A percentile compares a stretch with the other conserved stretches of the same genome.
Evolutionary conservation across 37 sponge, comb jelly and placozoan genomes (phyloP).

Genomic region (Halisarca cf. caerulea): DNA sequence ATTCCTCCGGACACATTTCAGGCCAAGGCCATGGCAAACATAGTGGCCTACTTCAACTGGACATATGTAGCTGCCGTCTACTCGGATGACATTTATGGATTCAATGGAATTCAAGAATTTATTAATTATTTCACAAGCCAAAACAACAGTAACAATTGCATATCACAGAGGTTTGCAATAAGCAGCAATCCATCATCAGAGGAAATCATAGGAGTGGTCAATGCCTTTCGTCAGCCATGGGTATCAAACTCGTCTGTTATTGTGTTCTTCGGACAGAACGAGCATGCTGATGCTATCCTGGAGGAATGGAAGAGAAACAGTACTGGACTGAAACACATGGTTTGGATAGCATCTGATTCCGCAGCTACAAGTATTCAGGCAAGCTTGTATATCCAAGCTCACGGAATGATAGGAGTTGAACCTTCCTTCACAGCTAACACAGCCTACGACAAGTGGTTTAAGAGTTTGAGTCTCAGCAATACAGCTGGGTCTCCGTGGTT

Average conservation of each 20-base stretch:
- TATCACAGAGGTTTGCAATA: background rate
- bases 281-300: background rate
- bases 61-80: background rate
- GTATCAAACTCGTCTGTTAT: background rate
- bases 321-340: background rate
- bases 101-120: constrained; percentile 3
- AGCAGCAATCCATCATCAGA: background rate
- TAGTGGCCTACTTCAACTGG: constrained; percentile 8
- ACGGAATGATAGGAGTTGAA: background rate
- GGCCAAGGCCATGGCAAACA: background rate
- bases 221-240: background rate
- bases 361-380: background rate
- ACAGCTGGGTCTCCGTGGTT: background rate
- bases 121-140: background rate
- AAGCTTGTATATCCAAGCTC: background rate
- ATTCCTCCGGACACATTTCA: background rate
- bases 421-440: background rate
- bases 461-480: background rate
- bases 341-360: background rate
- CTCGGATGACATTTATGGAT: background rate
- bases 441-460: constrained; percentile 11
- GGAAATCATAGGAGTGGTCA: background rate
- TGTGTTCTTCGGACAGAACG: background rate
- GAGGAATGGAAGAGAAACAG: background rate
- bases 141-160: background rate